Evolutionary conservation across 2,888 invertebrate genomes (phyloP).

Genomic region (Mythimna ferrago): DNA sequence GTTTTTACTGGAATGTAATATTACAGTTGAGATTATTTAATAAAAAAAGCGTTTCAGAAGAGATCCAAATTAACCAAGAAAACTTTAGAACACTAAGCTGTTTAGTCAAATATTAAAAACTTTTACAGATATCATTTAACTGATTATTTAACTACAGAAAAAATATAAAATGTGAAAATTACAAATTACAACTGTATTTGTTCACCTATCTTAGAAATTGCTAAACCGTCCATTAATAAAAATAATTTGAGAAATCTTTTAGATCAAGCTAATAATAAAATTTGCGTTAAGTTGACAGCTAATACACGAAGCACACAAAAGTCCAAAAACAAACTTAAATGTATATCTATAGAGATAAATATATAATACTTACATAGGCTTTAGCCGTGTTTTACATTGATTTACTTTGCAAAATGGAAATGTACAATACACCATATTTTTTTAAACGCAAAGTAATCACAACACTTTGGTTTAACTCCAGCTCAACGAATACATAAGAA

Average conservation of each 20-base stretch:
- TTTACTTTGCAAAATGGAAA: slow-evolving; percentile 83
- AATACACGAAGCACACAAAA: slow-evolving; percentile 68
- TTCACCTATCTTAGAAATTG: slow-evolving; percentile 18
- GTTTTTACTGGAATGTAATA: slow-evolving; percentile 86
- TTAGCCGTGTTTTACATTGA: slow-evolving; percentile 82
- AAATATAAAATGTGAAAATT: slow-evolving; percentile 3
- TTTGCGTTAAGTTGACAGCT: slow-evolving; percentile 48
- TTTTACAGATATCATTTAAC: background rate
- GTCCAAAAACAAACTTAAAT: slow-evolving; percentile 68
- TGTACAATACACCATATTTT: slow-evolving; percentile 74
- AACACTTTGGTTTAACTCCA: slow-evolving; percentile 93
- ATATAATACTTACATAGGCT: slow-evolving; percentile 81
- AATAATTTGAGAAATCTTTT: slow-evolving; percentile 42
- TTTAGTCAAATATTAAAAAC: slow-evolving; percentile 10
- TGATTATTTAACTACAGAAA: slow-evolving; percentile 3
- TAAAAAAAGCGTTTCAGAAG: slow-evolving; percentile 78
- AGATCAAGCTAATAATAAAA: slow-evolving; percentile 44
- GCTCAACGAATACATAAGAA: slow-evolving; percentile 87
- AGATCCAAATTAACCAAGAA: slow-evolving; percentile 76
- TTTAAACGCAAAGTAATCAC: slow-evolving; percentile 85
- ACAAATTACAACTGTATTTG: slow-evolving; percentile 30
- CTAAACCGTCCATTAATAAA: slow-evolving; percentile 6
- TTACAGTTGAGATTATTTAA: slow-evolving; percentile 83
- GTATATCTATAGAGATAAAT: slow-evolving; percentile 70
- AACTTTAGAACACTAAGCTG: slow-evolving; percentile 47